Base-by-base conservation (phyloP, 2,113 vertebrate species). In the Misgurnus anguillicaudatus region DNA sequence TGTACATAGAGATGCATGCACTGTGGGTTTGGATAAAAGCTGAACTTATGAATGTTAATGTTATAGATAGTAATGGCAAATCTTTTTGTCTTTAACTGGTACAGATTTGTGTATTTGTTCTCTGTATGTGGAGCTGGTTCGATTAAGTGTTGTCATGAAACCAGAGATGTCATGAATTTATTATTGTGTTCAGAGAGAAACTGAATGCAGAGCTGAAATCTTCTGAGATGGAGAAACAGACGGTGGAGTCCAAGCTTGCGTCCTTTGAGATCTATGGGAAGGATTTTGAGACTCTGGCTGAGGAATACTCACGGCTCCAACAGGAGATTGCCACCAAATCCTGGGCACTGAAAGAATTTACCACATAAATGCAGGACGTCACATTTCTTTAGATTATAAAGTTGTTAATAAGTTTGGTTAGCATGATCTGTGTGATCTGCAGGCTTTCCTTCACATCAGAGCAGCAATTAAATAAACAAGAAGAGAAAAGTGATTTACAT, bases 251-350 rank as follows among this genome's bases (percentile, higher is more conserved):
- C 0, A 91, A 89, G 4, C 87, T 94, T 67, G 80, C 88, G 1
- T 93, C 93, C 6, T 93, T 93, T 60, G 86, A 92, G 87, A 90
- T 93, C 64, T 85, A 93, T 65, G 92, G 92, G 9, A 88, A 85
- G 74, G 92, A 91, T 9, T 94, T 94, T 39, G 87, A 92, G 75
- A 62, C 80, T 5, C 85, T 93, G 77, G 91, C 91, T 0, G 86
- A 92, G 41, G 90, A 93, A 77, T 94, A 94, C 76, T 86, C 88
- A 67, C 85, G 82, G 47, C 55, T 93, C 13, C 87, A 77, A 21
- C 86, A 84, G 66, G 90, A 93, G 75, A 91, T 92, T 0, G 87
- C 88, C 21, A 89, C 89, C 41, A 92, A 92, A 75, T 86, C 84
- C 41, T 94, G 92, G 93, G 93, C 92, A 5, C 41, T 93, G 74